These are phyloP conservation scores for Ramphastos sulfuratus DNA, from an alignment of 2,113 vertebrate genomes.

Conservation along the genomic window DNA sequence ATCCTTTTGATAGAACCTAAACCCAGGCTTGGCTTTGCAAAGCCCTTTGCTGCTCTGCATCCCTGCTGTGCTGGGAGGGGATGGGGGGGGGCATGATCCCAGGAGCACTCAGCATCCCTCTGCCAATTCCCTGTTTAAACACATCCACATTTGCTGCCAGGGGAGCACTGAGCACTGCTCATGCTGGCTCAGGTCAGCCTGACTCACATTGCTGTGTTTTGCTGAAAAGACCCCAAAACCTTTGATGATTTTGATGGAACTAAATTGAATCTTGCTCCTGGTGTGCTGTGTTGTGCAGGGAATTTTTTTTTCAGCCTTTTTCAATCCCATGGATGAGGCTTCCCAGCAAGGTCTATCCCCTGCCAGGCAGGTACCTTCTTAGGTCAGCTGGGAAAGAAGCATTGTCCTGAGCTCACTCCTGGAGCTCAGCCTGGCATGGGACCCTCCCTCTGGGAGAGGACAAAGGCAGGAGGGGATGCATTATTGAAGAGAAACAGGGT, in stretches of 20 bases:
- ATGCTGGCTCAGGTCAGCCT: not conserved
- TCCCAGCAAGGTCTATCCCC: not conserved
- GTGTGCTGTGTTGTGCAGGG: not conserved
- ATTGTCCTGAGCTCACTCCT: fast-evolving
- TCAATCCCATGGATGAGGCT: not conserved
- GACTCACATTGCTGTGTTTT: not conserved
- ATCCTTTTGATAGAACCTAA: not conserved
- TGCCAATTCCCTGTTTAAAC: not conserved
- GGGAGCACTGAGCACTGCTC: not conserved
- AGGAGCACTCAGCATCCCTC: fast-evolving
- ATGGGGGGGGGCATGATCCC: not conserved
- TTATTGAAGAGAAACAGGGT: not conserved
- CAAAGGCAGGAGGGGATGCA: no score
- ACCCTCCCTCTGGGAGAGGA: not conserved
- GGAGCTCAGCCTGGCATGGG: not conserved
- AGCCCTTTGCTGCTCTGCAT: not conserved
- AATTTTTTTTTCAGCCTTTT: not conserved
- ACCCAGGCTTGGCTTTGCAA: not conserved
- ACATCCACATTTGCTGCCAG: not conserved
- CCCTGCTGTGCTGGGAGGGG: not conserved
- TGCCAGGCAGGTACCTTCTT: not conserved
- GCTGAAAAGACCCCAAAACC: not conserved
- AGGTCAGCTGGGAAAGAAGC: not conserved
- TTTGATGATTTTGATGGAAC: not conserved
- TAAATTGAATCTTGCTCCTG: not conserved